Base-by-base conservation (phyloP, 1,140 invertebrate species). In the Himalopsyche phryganea region DNA sequence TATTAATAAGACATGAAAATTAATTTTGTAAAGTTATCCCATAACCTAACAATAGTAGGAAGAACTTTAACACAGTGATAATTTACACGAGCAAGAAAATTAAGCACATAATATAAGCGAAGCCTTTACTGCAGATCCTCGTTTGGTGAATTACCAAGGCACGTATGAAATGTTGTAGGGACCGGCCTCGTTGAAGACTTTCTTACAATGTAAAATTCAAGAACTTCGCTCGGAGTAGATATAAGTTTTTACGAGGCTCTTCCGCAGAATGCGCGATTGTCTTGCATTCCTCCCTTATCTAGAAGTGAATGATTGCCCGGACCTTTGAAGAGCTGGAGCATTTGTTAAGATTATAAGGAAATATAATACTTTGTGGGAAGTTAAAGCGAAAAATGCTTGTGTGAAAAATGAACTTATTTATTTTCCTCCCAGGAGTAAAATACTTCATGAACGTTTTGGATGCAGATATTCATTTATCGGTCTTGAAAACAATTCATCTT, bases 261-360 rank as follows among this genome's bases (percentile, higher is more conserved):
- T 48, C 40, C 41, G 35, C 19, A 33, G 42, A 14, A 23, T 17
- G 28, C 32, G 7, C 53, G 14, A 56, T 56, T 56, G 53, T 48
- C 53, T 48, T 56, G 53, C 53, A 56, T 40, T 56, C 28, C 51
- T 46, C 35, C 10, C 38, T 56, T 56, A 56, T 56, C 53, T 47
- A 17, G 5, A 17, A 14, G 32, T 56, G 53, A 56, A 56, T 56
- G 53, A 56, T 56, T 18, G 23, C 45, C 45, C 28, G 33, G 45
- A 56, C 53, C 53, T 56, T 49, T 56, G 40, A 56, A 45, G 38
- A 23, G 42, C 41, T 28, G 33, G 23, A 15, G 46, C 53, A 56
- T 56, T 56, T 56, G 53, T 56, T 48, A 56, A 56, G 53, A 56
- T 56, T 56, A 56, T 56, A 56, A 45, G 45, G 44, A 56, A 56